Base-by-base conservation (phyloP, 1,140 invertebrate species). In the Hycleus cichorii region DNA sequence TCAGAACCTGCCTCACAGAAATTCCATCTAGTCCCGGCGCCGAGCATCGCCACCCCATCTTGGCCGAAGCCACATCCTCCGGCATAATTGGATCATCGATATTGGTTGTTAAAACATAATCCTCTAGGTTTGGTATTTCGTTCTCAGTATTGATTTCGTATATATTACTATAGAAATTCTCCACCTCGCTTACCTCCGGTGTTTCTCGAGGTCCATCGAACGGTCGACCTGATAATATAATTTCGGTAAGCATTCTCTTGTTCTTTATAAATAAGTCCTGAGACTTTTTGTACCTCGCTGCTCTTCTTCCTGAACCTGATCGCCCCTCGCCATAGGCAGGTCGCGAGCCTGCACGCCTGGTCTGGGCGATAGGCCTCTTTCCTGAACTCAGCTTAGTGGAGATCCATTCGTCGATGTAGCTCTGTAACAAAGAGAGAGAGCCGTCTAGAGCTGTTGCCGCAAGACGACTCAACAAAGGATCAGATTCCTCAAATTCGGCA, bases 21-120 rank as follows among this genome's bases (percentile, higher is more conserved):
- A 64, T 58, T 4, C 59, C 50, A 26, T 64, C 59, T 0, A 48
- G 39, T 1, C 62, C 59, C 2, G 62, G 51, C 0, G 59, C 51
- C 3, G 63, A 60, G 11, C 27, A 52, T 3, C 39, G 12, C 58
- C 58, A 63, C 7, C 27, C 24, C 1, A 5, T 12, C 9, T 32
- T 44, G 26, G 60, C 46, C 5, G 18, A 32, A 6, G 4, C 18
- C 1, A 62, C 50, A 2, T 58, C 51, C 2, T 59, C 57, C 2
- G 12, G 9, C 8, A 47, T 46, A 8, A 60, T 40, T 3, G 58
- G 48, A 7, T 27, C 0, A 12, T 44, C 27, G n/a, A 47, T 40
- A 12, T 2, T 3, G 2, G 3, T 2, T 0, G 39, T 11, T 6
- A 7, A 38, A 26, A 39, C 3, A 1, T 32, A 5, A 24, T 32